These are phyloP conservation scores for Hipposideros armiger DNA, from an alignment of 2,113 vertebrate genomes.

Conservation along the genomic window DNA sequence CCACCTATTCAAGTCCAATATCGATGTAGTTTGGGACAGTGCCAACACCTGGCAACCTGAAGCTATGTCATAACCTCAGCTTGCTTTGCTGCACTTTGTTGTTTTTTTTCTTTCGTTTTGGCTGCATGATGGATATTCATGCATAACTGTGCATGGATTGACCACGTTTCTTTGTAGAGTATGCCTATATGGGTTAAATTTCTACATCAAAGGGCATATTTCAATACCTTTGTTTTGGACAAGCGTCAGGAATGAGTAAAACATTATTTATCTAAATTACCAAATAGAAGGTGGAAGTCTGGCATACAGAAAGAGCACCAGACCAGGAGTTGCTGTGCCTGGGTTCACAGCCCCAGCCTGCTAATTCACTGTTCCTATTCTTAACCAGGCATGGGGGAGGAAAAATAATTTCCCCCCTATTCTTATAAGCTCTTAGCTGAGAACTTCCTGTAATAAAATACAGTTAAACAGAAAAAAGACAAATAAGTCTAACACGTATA, in stretches of 20 bases:
- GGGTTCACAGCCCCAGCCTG: not conserved
- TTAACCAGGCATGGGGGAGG: not conserved
- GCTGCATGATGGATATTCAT: slow-evolving; percentile 16
- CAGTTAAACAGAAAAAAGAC: not conserved
- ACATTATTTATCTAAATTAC: slow-evolving; percentile 61
- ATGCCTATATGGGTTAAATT: slow-evolving; percentile 56
- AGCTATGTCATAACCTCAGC: slow-evolving; percentile 31
- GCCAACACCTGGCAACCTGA: slow-evolving; percentile 55
- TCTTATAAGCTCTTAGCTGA: not conserved
- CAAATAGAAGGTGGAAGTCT: not conserved
- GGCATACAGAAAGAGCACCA: not conserved
- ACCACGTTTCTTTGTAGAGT: slow-evolving; percentile 57
- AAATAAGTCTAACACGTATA: not conserved
- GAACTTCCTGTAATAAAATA: not conserved
- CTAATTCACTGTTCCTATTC: not conserved
- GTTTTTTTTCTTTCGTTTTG: slow-evolving; percentile 3
- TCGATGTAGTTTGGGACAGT: not conserved
- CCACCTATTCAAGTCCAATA: slow-evolving; percentile 28
- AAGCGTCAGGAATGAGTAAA: slow-evolving; percentile 75
- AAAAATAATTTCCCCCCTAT: not conserved
- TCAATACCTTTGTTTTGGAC: slow-evolving; percentile 57
- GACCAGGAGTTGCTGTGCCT: not conserved
- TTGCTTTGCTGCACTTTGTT: not conserved
- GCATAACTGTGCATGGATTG: slow-evolving; percentile 45
- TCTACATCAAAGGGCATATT: slow-evolving; percentile 50